phyloP scores from a whole-genome alignment of 2,113 vertebrate species.

The Tetrax tetrax region DNA sequence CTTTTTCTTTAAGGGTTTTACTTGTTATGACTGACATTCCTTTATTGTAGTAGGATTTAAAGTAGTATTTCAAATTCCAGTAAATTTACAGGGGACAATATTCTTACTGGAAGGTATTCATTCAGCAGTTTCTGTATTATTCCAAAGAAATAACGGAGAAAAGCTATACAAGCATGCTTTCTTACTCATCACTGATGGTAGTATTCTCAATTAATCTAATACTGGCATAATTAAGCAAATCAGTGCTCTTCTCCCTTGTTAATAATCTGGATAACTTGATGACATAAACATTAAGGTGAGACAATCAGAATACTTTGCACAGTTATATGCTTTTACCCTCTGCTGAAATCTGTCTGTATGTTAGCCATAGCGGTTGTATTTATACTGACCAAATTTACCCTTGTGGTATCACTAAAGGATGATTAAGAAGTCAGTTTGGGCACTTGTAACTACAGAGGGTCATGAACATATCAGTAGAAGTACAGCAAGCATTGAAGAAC shows the following conservation, averaged over 20 bases:
- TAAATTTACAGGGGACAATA: background rate
- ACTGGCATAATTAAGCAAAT: background rate
- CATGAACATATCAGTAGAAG: background rate
- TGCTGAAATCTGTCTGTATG: background rate
- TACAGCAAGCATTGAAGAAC: background rate
- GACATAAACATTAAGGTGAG: background rate
- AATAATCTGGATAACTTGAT: background rate
- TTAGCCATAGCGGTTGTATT: background rate
- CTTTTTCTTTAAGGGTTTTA: background rate
- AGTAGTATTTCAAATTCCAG: background rate
- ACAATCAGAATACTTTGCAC: background rate
- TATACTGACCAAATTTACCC: background rate
- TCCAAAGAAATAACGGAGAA: background rate
- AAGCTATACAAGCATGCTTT: background rate
- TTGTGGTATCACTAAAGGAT: background rate
- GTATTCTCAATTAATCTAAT: background rate
- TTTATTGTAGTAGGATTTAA: background rate
- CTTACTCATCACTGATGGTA: background rate
- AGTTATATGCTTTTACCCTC: background rate
- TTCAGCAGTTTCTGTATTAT: background rate
- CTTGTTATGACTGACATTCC: background rate
- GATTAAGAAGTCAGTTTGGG: background rate
- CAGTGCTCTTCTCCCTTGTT: background rate
- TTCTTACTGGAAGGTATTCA: background rate
- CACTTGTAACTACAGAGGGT: background rate